Percentiles rank a stretch among this genome's conserved stretches.
phyloP scores from a whole-genome alignment of 2,888 invertebrate species.

The Tinea trinotella region DNA sequence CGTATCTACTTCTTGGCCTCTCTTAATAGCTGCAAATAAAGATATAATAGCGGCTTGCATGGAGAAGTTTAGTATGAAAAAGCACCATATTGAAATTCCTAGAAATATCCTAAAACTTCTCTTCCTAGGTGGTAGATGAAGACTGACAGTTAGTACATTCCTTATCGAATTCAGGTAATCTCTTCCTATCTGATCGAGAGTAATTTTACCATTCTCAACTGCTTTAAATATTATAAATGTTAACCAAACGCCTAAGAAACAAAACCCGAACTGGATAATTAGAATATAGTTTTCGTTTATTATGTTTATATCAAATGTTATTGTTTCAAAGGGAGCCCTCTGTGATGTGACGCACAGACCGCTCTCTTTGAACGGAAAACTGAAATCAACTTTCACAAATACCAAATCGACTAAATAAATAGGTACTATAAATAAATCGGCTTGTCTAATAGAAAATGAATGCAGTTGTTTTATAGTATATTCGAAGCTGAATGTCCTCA shows the following conservation, averaged over 20 bases:
- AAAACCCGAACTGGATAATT: slow-evolving; percentile 32
- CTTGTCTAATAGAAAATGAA: slow-evolving; percentile 42
- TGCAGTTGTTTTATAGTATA: slow-evolving; percentile 40
- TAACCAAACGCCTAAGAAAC: slow-evolving; percentile 49
- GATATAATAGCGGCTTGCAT: slow-evolving; percentile 59
- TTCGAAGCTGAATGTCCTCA: slow-evolving; percentile 52
- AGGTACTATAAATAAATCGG: slow-evolving; percentile 45
- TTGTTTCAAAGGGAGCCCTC: slow-evolving; percentile 48
- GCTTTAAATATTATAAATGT: slow-evolving; percentile 41
- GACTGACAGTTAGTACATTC: slow-evolving; percentile 39
- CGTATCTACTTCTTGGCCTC: slow-evolving; percentile 55
- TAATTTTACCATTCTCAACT: slow-evolving; percentile 32
- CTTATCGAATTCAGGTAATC: slow-evolving; percentile 50
- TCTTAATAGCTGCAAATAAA: slow-evolving; percentile 50
- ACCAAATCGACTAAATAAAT: slow-evolving; percentile 52
- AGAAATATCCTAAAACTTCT: slow-evolving; percentile 47
- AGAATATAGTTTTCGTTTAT: slow-evolving; percentile 31
- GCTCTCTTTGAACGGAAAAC: slow-evolving; percentile 46
- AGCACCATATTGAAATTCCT: slow-evolving; percentile 49
- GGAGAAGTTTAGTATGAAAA: slow-evolving; percentile 53
- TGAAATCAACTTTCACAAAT: slow-evolving; percentile 45
- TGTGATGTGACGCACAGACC: slow-evolving; percentile 52
- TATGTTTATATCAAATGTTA: slow-evolving; percentile 41
- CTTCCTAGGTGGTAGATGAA: slow-evolving; percentile 42
- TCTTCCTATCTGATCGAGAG: slow-evolving; percentile 48